Conservation (phyloP, 2,888 invertebrate genomes). For the Dasypolia templi region DNA sequence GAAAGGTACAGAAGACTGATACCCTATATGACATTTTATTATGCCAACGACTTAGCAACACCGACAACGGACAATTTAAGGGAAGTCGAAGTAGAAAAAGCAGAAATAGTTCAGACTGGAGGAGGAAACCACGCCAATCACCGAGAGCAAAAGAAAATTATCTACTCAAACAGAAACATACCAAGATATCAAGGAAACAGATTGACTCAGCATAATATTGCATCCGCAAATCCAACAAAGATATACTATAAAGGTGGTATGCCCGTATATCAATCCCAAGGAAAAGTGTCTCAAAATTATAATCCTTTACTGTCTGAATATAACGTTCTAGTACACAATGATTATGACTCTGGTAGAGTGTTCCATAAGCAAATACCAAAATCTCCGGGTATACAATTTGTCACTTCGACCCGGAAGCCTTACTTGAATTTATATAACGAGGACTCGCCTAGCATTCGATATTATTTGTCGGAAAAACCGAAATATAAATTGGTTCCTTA, state of each 20-base stretch:
- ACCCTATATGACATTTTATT: conserved; percentile 95
- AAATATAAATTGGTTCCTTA: conserved; percentile 88
- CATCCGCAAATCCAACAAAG: conserved; percentile 86
- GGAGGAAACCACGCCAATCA: conserved; percentile 70
- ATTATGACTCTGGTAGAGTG: conserved; percentile 75
- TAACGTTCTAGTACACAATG: conserved; percentile 68
- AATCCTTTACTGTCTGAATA: conserved; percentile 76
- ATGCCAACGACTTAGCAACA: conserved; percentile 90
- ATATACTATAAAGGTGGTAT: conserved; percentile 82
- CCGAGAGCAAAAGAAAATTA: conserved; percentile 81
- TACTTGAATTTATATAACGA: conserved; percentile 78
- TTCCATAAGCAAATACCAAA: conserved; percentile 76
- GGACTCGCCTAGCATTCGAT: conserved; percentile 78
- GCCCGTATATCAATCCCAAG: conserved; percentile 73
- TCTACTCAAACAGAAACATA: conserved; percentile 81
- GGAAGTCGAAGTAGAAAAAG: conserved; percentile 85
- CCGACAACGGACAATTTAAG: conserved; percentile 80
- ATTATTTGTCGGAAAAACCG: conserved; percentile 83
- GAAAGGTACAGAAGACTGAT: conserved; percentile 94
- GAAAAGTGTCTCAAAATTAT: conserved; percentile 75
- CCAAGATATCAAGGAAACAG: conserved; percentile 88
- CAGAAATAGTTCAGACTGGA: conserved; percentile 81
- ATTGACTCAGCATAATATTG: conserved; percentile 86
- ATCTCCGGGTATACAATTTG: conserved; percentile 70
- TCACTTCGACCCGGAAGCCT: conserved; percentile 77